phyloP scores from a whole-genome alignment of 2,797 vertebrate species.

The Furcifer pardalis region DNA sequence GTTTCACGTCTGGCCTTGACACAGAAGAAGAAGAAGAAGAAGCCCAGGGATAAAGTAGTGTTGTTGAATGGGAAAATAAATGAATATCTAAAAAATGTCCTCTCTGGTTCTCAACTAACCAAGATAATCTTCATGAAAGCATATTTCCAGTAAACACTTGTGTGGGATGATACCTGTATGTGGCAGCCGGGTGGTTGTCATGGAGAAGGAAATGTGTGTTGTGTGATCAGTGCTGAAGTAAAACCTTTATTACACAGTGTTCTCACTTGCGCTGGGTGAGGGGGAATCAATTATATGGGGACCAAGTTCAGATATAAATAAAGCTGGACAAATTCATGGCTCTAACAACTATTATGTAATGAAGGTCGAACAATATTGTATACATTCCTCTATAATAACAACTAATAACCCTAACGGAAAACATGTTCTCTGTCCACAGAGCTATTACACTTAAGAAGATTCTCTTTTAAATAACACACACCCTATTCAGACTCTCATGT shows the following conservation, averaged over 20 bases:
- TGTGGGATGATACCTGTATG: slow-evolving; percentile 28
- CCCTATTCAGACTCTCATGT: background rate
- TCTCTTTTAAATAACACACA: background rate
- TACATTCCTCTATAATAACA: background rate
- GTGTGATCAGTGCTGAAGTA: slow-evolving; percentile 20
- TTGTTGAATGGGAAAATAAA: background rate
- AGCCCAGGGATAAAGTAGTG: too few species aligned
- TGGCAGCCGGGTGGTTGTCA: slow-evolving; percentile 46
- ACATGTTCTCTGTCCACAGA: background rate
- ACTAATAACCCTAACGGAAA: background rate
- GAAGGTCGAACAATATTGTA: background rate
- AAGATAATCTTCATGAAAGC: slow-evolving; percentile 22
- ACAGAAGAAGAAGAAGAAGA: too few species aligned
- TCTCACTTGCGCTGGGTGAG: background rate
- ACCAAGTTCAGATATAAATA: background rate
- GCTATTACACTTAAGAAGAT: background rate
- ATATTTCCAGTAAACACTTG: slow-evolving; percentile 32
- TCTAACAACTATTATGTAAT: background rate
- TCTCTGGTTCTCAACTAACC: slow-evolving; percentile 1
- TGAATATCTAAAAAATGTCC: background rate
- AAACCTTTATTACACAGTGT: slow-evolving; percentile 8
- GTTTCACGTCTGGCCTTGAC: too few species aligned
- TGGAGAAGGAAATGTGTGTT: slow-evolving; percentile 32
- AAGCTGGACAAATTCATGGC: background rate
- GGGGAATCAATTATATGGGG: background rate